Base-by-base conservation (phyloP, 2,888 invertebrate genomes). In the Polydrusus tereticollis region DNA sequence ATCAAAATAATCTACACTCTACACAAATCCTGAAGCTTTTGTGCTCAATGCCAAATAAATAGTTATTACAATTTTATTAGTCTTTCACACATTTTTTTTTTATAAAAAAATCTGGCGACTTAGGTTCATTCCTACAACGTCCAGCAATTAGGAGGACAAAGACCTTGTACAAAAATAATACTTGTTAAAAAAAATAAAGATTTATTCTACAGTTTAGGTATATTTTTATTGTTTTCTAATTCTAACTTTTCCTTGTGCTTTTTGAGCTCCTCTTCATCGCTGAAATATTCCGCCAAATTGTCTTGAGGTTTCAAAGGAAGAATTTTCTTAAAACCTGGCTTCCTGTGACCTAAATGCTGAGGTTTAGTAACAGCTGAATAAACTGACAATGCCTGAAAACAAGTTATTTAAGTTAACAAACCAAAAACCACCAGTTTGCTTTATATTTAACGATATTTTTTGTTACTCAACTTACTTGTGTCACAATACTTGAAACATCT, bases 401-500 rank as follows among this genome's bases (percentile, higher is more conserved):
- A 65, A 76, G 60, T 77, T n/a, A 66, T 70, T 63, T 3, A 21
- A 14, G 33, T 20, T 18, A 14, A 41, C 16, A 47, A 29, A 4
- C 23, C 20, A 55, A n/a, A 38, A 36, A 23, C 33, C 8, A 33
- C 7, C 33, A 33, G 12, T 6, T 10, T 10, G 12, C 12, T 6
- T 2, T 12, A 36, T n/a, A 36, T 36, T 36, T 18, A 14, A 45
- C 4, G 8, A 45, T 12, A 4, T 36, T 12, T 8, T 36, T 36
- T 36, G 12, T 36, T 2, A 7, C 10, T 36, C 10, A 62, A 75
- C 78, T 79, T 87, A 92, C 95, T 90, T 96, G 94, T 47, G 93
- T 89, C 14, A 96, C 95, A 84, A 95, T 87, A 80, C 88, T 89
- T 7, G 93, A 89, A 4, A 96, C 90, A 81, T 94, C 94, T 3